These are phyloP conservation scores for Helleia helle DNA, from an alignment of 2,888 invertebrate species.

Conservation along the genomic window DNA sequence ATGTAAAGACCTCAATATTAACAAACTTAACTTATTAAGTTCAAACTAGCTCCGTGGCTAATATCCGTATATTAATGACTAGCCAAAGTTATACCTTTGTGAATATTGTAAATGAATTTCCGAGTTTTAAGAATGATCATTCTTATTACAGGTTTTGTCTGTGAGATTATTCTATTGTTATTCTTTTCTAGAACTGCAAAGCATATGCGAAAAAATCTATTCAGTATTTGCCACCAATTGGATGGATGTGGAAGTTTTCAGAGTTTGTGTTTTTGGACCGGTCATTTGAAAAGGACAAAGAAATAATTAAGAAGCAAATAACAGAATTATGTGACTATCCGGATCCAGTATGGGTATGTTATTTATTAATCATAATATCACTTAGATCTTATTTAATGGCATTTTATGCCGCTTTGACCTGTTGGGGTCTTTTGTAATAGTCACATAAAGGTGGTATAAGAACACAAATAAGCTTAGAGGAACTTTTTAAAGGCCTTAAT, in stretches of 20 bases:
- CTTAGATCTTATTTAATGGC: too few relatives aligned
- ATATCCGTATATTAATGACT: too few relatives aligned
- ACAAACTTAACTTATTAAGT: too few relatives aligned
- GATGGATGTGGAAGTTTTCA: constrained; percentile 97
- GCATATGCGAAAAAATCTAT: constrained; percentile 95
- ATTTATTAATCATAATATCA: too few relatives aligned
- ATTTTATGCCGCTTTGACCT: too few relatives aligned
- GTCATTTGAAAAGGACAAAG: constrained; percentile 92
- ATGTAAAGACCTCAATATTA: too few relatives aligned
- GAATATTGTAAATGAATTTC: not conserved
- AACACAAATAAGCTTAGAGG: too few relatives aligned
- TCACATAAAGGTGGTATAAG: too few relatives aligned
- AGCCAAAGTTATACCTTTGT: too few relatives aligned
- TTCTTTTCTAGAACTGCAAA: constrained; percentile 85
- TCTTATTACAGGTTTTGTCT: not conserved
- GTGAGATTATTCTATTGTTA: not conserved
- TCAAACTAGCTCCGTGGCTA: too few relatives aligned
- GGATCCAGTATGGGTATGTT: constrained; percentile 88
- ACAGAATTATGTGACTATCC: constrained; percentile 90
- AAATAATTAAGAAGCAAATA: constrained; percentile 85
- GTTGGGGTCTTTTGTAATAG: too few relatives aligned
- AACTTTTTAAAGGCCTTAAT: too few relatives aligned
- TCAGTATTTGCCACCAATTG: constrained; percentile 91
- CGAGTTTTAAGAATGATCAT: not conserved
- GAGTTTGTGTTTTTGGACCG: constrained; percentile 96